Conservation (phyloP, 2,113 vertebrate species). For the Anguilla japonica region DNA sequence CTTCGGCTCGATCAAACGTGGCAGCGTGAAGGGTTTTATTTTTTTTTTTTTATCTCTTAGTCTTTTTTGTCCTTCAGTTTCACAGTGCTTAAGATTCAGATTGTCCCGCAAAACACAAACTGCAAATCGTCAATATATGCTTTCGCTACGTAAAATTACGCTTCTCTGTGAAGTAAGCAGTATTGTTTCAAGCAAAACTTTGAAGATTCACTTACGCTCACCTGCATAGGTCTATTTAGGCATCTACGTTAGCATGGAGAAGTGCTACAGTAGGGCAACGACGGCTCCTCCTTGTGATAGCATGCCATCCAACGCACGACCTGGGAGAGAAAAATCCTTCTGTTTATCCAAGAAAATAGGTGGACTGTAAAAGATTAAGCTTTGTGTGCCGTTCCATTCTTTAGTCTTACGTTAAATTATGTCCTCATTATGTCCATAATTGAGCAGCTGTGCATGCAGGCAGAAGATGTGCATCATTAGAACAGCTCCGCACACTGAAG, state of each 20-base stretch:
- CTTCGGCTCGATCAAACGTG: slow-evolving; percentile 49
- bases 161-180: background rate
- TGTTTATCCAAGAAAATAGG: slow-evolving; percentile 53
- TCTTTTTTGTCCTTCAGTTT: slow-evolving; percentile 21
- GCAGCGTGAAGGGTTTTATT: slow-evolving; percentile 33
- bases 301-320: slow-evolving; percentile 52
- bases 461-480: slow-evolving; percentile 18
- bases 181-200: slow-evolving; percentile 25
- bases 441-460: slow-evolving; percentile 34
- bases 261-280: slow-evolving; percentile 28
- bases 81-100: background rate
- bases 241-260: slow-evolving; percentile 1
- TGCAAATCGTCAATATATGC: slow-evolving; percentile 13
- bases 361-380: slow-evolving; percentile 52
- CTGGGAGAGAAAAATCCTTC: slow-evolving; percentile 46
- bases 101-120: slow-evolving; percentile 1
- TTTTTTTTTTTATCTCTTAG: slow-evolving; percentile 29
- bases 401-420: slow-evolving; percentile 27
- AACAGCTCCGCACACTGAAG: slow-evolving; percentile 47
- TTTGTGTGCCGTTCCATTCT: slow-evolving; percentile 55
- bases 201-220: slow-evolving; percentile 26
- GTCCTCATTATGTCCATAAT: slow-evolving; percentile 8
- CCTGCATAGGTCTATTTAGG: slow-evolving; percentile 24
- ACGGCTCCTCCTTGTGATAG: slow-evolving; percentile 51
- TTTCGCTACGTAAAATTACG: background rate